Base-by-base conservation (phyloP, 2,888 invertebrate genomes). In the Yponomeuta plumbellus region DNA sequence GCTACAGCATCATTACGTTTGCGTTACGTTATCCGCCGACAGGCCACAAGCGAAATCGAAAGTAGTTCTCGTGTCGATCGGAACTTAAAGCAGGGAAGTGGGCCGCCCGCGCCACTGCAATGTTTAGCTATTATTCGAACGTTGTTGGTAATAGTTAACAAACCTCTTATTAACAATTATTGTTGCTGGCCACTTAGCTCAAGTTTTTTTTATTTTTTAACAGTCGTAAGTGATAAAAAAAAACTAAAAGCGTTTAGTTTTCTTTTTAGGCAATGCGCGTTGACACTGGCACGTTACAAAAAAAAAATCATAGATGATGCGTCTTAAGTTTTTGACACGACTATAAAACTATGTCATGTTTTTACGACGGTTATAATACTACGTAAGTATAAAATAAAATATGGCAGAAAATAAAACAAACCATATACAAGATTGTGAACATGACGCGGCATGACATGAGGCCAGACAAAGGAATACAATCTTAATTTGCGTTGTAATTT, bases 21-120 rank as follows among this genome's bases (percentile, higher is more conserved):
- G 22, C 21, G 23, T 64, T 64, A 64, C 64, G 64, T 64, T 64
- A 39, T 39, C n/a, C 34, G 64, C 64, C 57, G 64, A 17, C 64
- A 56, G 26, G 34, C 23, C 26, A 13, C 56, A 17, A 56, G 57
- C 26, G 64, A 64, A 64, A 64, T 39, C 64, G 64, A 64, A 64
- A 64, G 64, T 64, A 57, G 64, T 23, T 64, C 13, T 52, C 34
- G 34, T 61, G 23, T 20, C n/a, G 61, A 61, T 23, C 61, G 61
- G 61, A 63, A 63, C 40, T 63, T 8, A 11, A n/a, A 11, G 23
- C 39, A 11, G n/a, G 44, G 40, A 63, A 63, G 63, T 63, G 34
- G 61, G 61, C 61, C 61, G 61, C 59, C n/a, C n/a, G n/a, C 56
- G 23, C 61, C n/a, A 8, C 11, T 34, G 13, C 26, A 23, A n/a